Evolutionary conservation across 1,140 invertebrate species (phyloP), one percentile per base, ranked within the genome.

Genomic region (Brachystomella parvula): DNA sequence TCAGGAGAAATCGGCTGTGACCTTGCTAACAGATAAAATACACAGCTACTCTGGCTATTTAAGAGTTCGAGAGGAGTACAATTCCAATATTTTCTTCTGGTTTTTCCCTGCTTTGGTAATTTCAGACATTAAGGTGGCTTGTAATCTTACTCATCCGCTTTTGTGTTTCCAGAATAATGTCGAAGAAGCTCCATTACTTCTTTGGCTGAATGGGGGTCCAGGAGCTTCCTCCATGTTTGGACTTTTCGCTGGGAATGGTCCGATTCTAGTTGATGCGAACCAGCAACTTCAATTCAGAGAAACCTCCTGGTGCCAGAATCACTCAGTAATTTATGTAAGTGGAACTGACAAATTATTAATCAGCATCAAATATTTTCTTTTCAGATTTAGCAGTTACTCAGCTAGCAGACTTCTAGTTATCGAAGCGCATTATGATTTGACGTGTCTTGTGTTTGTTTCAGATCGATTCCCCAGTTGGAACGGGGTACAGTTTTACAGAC

Each of bases 21-120:
- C 49, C 9, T 44, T 44, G 39, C 9, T 44, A 12, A 53, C 6
- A 53, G 49, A 24, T 9, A 49, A 29, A 76, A 44, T 62, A 21
- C 15, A 24, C 12, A 84, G 83, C 74, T 85, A 87, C 75, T 81
- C 86, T 39, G 88, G 87, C 1, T 89, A 83, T 71, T 77, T 90
- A 9, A 89, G 87, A 0, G 87, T 92, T 2, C 87, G 92, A 73
- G 83, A 86, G 70, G 75, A 82, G 47, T 87, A 81, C 75, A 86
- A 89, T 71, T 89, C 89, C 0, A 92, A 92, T 75, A 81, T 92
- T 69, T 93, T 90, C 79, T 92, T 92, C 77, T 93, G 90, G 90
- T 93, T 89, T 73, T 93, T 92, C 75, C 89, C 89, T 0, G 85
- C 89, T 0, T 76, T 81, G 74, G 81, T 80, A 73, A 76, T 58